Conservation (phyloP, 2,797 vertebrate genomes). For the Cossypha polioptera region DNA sequence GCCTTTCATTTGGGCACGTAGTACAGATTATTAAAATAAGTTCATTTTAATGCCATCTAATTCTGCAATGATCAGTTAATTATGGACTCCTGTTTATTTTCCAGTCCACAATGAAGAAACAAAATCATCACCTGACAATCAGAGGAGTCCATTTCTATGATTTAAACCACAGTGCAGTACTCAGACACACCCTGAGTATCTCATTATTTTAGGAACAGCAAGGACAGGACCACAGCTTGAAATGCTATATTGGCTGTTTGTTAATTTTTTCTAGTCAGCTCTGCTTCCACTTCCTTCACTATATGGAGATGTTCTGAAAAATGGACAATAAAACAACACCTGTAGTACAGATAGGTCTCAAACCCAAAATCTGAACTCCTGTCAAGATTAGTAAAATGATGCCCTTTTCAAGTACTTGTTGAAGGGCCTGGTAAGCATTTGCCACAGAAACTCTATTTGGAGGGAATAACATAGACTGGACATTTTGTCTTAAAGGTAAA, state of each 20-base stretch:
- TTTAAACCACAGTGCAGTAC: background rate
- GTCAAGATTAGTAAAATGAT: background rate
- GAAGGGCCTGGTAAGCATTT: background rate
- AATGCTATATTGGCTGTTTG: background rate
- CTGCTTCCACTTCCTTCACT: background rate
- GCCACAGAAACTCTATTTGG: background rate
- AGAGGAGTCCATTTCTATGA: background rate
- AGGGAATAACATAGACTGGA: background rate
- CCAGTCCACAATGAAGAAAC: background rate
- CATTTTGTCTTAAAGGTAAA: background rate
- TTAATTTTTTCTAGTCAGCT: background rate
- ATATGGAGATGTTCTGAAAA: background rate
- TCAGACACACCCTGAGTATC: background rate
- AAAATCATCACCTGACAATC: background rate
- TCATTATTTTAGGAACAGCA: background rate
- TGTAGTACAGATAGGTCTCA: background rate
- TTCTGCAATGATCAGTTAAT: constrained; percentile 45
- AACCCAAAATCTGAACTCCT: background rate
- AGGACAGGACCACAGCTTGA: background rate
- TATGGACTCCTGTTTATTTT: constrained; percentile 15
- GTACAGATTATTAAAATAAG: constrained; percentile 38
- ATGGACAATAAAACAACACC: background rate
- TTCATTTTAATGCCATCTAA: constrained; percentile 30
- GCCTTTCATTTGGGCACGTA: constrained; percentile 28
- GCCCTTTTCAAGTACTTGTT: background rate